phyloP scores from a whole-genome alignment of 2,888 invertebrate genomes.

The Mythimna vitellina region DNA sequence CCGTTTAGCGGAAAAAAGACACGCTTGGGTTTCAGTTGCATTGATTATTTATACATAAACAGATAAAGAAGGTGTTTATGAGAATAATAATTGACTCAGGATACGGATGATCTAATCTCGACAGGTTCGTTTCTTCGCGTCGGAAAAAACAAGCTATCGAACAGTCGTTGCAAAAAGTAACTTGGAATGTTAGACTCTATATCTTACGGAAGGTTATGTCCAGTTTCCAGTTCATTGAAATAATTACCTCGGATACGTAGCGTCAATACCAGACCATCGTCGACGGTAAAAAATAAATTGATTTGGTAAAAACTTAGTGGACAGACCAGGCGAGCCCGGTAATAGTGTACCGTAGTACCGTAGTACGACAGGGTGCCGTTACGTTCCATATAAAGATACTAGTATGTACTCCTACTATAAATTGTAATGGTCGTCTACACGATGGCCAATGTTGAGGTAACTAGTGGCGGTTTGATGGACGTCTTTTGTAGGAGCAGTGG shows the following conservation, averaged over 20 bases:
- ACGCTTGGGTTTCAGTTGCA: too few species aligned
- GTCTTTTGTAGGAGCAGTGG: slow-evolving; percentile 7
- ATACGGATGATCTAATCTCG: slow-evolving; percentile 7
- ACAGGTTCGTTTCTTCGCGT: too few species aligned
- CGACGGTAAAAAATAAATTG: slow-evolving; percentile 60
- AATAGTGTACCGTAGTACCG: slow-evolving; percentile 45
- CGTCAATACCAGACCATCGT: slow-evolving; percentile 18
- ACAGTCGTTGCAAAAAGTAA: slow-evolving; percentile 20
- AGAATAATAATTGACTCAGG: background rate
- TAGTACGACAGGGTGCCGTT: slow-evolving; percentile 52
- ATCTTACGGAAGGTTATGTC: slow-evolving; percentile 11
- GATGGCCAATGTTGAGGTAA: slow-evolving; percentile 4
- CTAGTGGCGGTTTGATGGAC: background rate
- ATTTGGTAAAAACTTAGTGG: slow-evolving; percentile 50
- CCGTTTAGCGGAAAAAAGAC: too few species aligned
- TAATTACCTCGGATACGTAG: slow-evolving; percentile 44
- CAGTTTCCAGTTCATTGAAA: slow-evolving; percentile 32
- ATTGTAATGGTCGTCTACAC: slow-evolving; percentile 30
- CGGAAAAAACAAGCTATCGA: background rate
- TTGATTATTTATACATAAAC: background rate
- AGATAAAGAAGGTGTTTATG: too few species aligned
- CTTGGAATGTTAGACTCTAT: background rate
- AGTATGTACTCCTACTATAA: slow-evolving; percentile 25
- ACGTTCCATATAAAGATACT: slow-evolving; percentile 45
- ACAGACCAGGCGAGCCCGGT: slow-evolving; percentile 25